Percentiles rank a stretch among this genome's conserved stretches.
These are phyloP conservation scores for Nematolebias whitei DNA, from an alignment of 2,113 vertebrate species.

Conservation along the genomic window DNA sequence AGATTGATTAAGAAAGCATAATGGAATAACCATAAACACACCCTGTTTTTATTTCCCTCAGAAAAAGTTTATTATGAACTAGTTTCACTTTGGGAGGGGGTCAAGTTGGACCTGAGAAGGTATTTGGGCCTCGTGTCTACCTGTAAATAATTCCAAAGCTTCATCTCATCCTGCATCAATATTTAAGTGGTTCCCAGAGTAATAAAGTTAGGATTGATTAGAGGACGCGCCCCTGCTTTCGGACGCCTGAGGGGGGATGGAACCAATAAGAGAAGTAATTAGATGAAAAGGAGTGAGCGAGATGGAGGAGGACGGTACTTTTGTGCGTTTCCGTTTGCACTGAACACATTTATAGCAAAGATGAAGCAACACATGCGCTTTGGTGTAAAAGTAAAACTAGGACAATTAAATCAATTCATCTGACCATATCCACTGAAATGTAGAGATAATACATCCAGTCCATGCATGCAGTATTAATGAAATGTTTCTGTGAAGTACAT, in stretches of 20 bases:
- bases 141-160: conserved; percentile 54
- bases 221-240: conserved; percentile 38
- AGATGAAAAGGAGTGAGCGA: conserved; percentile 34
- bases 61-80: neutral
- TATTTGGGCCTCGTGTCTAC: conserved; percentile 37
- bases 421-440: conserved; percentile 1
- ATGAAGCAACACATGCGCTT: conserved; percentile 6
- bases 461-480: neutral
- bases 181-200: conserved; percentile 61
- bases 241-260: conserved; percentile 43
- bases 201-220: conserved; percentile 72
- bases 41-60: neutral
- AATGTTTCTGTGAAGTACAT: conserved; percentile 10
- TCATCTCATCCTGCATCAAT: conserved; percentile 59
- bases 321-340: conserved; percentile 23
- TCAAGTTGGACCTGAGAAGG: conserved; percentile 15
- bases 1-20: neutral
- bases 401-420: conserved; percentile 39
- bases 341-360: conserved; percentile 27
- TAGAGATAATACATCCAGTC: conserved; percentile 3
- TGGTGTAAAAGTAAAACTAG: neutral
- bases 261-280: conserved; percentile 68
- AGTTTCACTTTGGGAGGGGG: conserved; percentile 4
- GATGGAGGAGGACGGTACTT: neutral
- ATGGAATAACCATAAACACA: neutral